Conservation (phyloP, 2,888 invertebrate genomes). For the Penaeus monodon region DNA sequence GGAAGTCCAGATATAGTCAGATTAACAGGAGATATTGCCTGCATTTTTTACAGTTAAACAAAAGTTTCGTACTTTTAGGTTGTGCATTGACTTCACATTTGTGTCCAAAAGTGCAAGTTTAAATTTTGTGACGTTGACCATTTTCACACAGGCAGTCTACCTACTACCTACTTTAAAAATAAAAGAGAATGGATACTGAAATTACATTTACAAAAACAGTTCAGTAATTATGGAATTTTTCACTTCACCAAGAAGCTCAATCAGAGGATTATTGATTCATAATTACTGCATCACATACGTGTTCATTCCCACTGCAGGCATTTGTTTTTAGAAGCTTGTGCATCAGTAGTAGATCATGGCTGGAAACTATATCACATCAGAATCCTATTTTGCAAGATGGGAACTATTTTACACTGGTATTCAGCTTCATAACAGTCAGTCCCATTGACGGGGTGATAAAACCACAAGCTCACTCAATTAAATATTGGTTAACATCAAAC, state of each 20-base stretch:
- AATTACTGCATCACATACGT: slow-evolving; percentile 26
- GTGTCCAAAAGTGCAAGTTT: slow-evolving; percentile 39
- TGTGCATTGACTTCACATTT: slow-evolving; percentile 46
- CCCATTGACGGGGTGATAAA: too few relatives aligned
- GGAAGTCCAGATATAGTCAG: slow-evolving; percentile 51
- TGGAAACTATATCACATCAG: too few relatives aligned
- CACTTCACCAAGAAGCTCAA: too few relatives aligned
- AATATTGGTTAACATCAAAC: too few relatives aligned
- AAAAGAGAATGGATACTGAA: slow-evolving; percentile 26
- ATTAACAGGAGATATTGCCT: slow-evolving; percentile 40
- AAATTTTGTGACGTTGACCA: slow-evolving; percentile 56
- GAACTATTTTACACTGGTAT: too few relatives aligned
- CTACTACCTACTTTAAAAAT: slow-evolving; percentile 31
- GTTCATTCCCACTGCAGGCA: too few relatives aligned
- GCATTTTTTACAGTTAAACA: slow-evolving; percentile 24
- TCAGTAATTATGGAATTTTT: too few relatives aligned
- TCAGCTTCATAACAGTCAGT: too few relatives aligned
- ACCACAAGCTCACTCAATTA: too few relatives aligned
- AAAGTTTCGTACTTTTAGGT: slow-evolving; percentile 26
- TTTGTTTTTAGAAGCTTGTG: too few relatives aligned
- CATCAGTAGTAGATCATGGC: too few relatives aligned
- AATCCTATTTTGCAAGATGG: too few relatives aligned
- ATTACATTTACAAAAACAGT: neutral
- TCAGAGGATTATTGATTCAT: neutral
- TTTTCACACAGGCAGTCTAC: slow-evolving; percentile 47